Conservation (phyloP, 2,113 vertebrate species). For the Balaenoptera acutorostrata region DNA sequence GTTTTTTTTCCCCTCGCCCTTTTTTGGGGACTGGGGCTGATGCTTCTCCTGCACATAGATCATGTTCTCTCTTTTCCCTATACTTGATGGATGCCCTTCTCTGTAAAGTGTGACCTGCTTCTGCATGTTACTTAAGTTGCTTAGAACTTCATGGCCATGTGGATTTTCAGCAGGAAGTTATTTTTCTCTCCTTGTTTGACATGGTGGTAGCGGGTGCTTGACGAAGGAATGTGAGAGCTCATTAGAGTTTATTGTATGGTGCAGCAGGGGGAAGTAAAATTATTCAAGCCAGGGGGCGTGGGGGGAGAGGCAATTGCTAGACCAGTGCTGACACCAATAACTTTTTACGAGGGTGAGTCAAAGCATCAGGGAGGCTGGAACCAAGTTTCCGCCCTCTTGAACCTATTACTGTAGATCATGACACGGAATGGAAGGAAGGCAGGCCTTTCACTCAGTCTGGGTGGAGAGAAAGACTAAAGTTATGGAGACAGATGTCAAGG, state of each 20-base stretch:
- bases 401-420: conserved; percentile 70
- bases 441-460: conserved; percentile 24
- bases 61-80: background rate
- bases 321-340: conserved; percentile 67
- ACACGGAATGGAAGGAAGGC: conserved; percentile 62
- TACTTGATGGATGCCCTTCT: background rate
- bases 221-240: conserved; percentile 44
- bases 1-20: accelerated
- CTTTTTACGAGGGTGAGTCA: conserved; percentile 69
- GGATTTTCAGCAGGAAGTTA: conserved; percentile 1
- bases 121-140: background rate
- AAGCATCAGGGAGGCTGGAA: conserved; percentile 63
- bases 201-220: background rate
- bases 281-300: conserved; percentile 32
- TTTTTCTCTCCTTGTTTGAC: conserved; percentile 23
- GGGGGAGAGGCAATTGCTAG: conserved; percentile 11
- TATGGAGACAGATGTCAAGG: background rate
- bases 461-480: background rate
- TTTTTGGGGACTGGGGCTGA: background rate
- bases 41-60: background rate
- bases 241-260: conserved; percentile 56
- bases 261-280: conserved; percentile 63
- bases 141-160: background rate
- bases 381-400: conserved; percentile 65
- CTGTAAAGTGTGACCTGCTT: background rate